Conservation (phyloP, 2,888 invertebrate species). For the Griposia aprilina region DNA sequence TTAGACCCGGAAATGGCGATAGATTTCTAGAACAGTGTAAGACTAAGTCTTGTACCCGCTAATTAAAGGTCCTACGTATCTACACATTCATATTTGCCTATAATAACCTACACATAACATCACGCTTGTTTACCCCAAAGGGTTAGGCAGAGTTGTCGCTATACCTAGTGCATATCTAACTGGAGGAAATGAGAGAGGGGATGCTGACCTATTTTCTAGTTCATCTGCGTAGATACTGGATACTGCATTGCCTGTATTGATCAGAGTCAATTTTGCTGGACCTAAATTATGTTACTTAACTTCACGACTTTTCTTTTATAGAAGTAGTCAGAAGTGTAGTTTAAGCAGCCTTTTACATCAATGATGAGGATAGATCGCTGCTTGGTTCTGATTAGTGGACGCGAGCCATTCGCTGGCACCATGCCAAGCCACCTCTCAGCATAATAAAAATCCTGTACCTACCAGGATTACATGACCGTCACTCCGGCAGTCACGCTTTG, state of each 20-base stretch:
- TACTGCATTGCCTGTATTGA: background rate
- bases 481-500: background rate
- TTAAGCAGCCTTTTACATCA: background rate
- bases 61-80: background rate
- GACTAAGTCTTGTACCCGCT: background rate
- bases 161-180: background rate
- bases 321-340: background rate
- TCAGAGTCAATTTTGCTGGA: background rate
- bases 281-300: background rate
- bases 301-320: background rate
- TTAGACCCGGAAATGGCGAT: background rate
- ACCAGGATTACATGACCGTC: background rate
- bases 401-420: background rate
- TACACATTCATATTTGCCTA: background rate
- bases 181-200: background rate
- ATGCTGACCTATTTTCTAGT: background rate
- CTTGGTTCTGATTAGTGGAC: background rate
- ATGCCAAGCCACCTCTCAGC: slow-evolving; percentile 10
- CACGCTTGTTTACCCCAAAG: background rate
- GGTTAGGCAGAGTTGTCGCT: background rate
- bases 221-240: too few species aligned
- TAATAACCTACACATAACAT: background rate
- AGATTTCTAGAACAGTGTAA: too few species aligned
- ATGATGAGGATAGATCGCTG: background rate
- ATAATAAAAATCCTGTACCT: background rate